Evolutionary conservation across 2,797 vertebrate genomes (phyloP), one percentile per base, ranked within the genome.

Genomic region (Enteromius anoplus): DNA sequence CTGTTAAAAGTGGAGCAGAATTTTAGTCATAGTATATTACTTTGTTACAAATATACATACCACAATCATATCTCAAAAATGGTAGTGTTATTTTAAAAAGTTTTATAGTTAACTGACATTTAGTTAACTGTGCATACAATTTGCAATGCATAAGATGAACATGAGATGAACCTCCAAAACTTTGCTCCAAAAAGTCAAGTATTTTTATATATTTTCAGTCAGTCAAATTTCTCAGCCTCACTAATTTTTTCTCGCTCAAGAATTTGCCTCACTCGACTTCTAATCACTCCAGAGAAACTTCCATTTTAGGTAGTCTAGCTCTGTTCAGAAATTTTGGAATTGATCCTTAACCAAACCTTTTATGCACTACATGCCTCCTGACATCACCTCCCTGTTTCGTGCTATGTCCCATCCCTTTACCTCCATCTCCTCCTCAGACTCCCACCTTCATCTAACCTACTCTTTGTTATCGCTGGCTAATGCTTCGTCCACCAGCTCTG

Each of bases 381-480:
- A 90, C 86, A 88, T 90, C 45, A 23, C 81, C 80, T 81, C 29
- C 29, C 19, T 89, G 91, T 91, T 88, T 92, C 90, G 88, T 88
- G 70, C 76, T 51, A 76, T 89, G 88, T 86, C 68, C 65, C 49
- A 77, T 78, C 80, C 69, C 82, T 83, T 85, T 90, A 76, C 68
- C 79, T 85, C 84, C 91, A 87, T 88, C 86, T 70, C 84, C 80
- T 84, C 89, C 89, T 84, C 93, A 94, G 92, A 91, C 94, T 91
- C 92, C 90, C 90, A 92, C 93, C 94, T 92, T 95, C 93, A 95
- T 90, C 90, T 94, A 97, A 97, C 96, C 96, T 98, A 96, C 95
- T 98, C 97, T 95, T 93, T 96, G 97, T 98, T 98, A 98, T 96
- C 96, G 94, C 95, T 96, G 95, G 96, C 96, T 97, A 96, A 97